phyloP scores from a whole-genome alignment of 2,113 vertebrate species.

The Poeciliopsis occidentalis region DNA sequence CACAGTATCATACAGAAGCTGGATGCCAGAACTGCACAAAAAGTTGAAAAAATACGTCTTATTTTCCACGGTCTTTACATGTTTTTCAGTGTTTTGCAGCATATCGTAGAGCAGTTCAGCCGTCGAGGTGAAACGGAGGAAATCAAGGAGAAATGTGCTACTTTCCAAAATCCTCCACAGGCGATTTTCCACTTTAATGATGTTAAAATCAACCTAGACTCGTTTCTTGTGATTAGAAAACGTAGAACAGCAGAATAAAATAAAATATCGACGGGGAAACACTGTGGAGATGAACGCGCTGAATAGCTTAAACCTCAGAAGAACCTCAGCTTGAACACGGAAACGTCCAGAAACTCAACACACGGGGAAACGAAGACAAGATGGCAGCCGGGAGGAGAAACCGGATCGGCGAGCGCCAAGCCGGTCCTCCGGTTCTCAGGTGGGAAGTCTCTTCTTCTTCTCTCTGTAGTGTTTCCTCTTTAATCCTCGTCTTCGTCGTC shows the following conservation, averaged over 20 bases:
- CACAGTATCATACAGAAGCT: constrained; percentile 76
- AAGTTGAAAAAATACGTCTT: constrained; percentile 76
- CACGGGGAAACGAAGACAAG: constrained; percentile 27
- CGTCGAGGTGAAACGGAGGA: constrained; percentile 7
- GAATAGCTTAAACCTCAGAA: constrained; percentile 22
- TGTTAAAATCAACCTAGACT: constrained; percentile 23
- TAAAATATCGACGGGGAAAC: constrained; percentile 31
- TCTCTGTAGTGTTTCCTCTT: constrained; percentile 42
- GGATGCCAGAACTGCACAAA: constrained; percentile 68
- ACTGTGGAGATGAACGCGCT: constrained; percentile 62
- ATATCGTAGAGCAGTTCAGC: constrained; percentile 64
- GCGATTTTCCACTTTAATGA: constrained; percentile 13
- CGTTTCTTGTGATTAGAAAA: constrained; percentile 23
- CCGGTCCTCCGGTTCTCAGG: constrained; percentile 55
- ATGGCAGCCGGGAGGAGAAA: constrained; percentile 52
- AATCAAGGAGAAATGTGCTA: constrained; percentile 24
- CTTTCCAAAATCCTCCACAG: constrained; percentile 24
- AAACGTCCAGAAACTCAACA: constrained; percentile 39
- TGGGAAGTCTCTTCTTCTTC: constrained; percentile 47
- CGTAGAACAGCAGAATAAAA: constrained; percentile 34
- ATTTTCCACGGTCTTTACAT: constrained; percentile 54
- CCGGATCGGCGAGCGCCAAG: constrained; percentile 44
- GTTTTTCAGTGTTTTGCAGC: constrained; percentile 73
- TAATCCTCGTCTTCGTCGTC: constrained; percentile 74
- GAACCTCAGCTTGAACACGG: constrained; percentile 10